phyloP scores from a whole-genome alignment of 2,888 invertebrate species.

The Pterostichus niger region DNA sequence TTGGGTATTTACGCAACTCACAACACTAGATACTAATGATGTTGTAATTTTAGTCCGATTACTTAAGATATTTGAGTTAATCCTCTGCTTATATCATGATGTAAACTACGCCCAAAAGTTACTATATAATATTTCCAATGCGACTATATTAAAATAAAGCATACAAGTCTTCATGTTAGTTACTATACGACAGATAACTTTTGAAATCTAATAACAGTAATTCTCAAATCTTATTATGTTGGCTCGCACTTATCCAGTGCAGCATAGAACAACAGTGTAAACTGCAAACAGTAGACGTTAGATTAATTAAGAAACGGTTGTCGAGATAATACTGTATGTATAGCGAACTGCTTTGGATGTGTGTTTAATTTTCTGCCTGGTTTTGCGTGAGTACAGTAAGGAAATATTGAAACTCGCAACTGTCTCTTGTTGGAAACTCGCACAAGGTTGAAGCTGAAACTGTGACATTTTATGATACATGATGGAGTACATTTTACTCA shows the following conservation, averaged over 20 bases:
- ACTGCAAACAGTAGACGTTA: conserved; percentile 37
- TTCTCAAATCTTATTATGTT: conserved; percentile 9
- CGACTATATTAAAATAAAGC: no score
- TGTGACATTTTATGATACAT: conserved; percentile 11
- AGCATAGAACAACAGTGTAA: conserved; percentile 20
- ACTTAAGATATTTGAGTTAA: no score
- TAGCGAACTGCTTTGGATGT: neutral
- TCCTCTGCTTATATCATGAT: no score
- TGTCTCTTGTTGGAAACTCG: neutral
- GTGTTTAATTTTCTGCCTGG: conserved; percentile 23
- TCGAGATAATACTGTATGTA: conserved; percentile 32
- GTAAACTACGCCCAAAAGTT: no score
- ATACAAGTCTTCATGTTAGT: no score
- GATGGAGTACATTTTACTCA: conserved; percentile 1
- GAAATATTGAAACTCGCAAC: conserved; percentile 27
- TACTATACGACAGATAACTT: neutral
- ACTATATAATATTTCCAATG: no score
- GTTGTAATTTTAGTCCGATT: no score
- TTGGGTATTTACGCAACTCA: no score
- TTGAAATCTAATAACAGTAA: conserved; percentile 18
- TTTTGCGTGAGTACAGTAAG: no score
- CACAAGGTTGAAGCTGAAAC: neutral
- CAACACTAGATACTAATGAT: no score
- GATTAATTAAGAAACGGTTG: conserved; percentile 45
- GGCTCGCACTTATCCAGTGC: neutral